A percentile compares a stretch with the other conserved stretches of the same genome.
phyloP scores from a whole-genome alignment of 2,888 invertebrate species.

The Catocala sponsa region DNA sequence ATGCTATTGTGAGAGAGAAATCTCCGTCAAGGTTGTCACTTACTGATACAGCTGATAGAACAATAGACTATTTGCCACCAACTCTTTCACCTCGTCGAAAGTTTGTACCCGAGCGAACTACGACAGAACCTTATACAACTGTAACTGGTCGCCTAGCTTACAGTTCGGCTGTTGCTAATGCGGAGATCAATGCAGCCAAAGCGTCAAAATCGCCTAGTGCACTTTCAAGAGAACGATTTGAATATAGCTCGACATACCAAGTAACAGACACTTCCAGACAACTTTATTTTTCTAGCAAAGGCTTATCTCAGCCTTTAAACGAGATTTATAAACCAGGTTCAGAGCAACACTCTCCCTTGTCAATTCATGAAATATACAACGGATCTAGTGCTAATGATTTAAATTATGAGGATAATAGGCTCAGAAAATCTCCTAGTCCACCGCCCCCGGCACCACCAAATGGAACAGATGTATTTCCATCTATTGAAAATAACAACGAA shows the following conservation, averaged over 20 bases:
- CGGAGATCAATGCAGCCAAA: constrained; percentile 87
- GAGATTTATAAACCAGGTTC: constrained; percentile 84
- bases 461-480: constrained; percentile 83
- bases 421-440: constrained; percentile 90
- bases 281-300: constrained; percentile 76
- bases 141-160: constrained; percentile 90
- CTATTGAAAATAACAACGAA: constrained; percentile 75
- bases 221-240: constrained; percentile 88
- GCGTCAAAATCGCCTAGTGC: constrained; percentile 83
- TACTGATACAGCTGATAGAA: constrained; percentile 90
- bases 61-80: constrained; percentile 88
- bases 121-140: constrained; percentile 89
- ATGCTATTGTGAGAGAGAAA: constrained; percentile 82
- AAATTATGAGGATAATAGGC: constrained; percentile 82
- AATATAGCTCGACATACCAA: constrained; percentile 87
- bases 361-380: constrained; percentile 90
- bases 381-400: constrained; percentile 83
- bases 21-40: constrained; percentile 90
- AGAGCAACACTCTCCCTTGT: constrained; percentile 89
- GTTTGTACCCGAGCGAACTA: constrained; percentile 86
- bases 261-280: constrained; percentile 72
- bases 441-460: constrained; percentile 95
- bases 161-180: constrained; percentile 90
- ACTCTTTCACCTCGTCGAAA: constrained; percentile 88
- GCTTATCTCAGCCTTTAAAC: constrained; percentile 78